A percentile compares a stretch with the other conserved stretches of the same genome.
These are phyloP conservation scores for Phalacrocorax brasilianus DNA, from an alignment of 2,113 vertebrate genomes.

Conservation along the genomic window DNA sequence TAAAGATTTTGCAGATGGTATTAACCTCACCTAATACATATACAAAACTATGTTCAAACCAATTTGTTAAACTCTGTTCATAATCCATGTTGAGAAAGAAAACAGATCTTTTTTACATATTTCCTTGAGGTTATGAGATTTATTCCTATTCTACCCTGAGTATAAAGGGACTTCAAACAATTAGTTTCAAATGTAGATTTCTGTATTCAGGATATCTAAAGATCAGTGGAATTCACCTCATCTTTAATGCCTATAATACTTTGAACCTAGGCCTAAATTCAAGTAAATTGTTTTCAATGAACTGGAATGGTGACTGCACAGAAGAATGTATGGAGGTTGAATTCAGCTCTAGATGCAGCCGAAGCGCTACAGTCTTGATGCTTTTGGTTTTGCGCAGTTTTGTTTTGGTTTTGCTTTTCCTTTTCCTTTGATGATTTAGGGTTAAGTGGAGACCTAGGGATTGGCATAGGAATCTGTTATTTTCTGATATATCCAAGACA, in stretches of 20 bases:
- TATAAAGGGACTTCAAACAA: neutral
- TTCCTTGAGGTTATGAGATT: neutral
- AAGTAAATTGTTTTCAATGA: neutral
- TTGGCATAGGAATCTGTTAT: neutral
- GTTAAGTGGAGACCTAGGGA: neutral
- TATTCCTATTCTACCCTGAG: neutral
- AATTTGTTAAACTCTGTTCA: neutral
- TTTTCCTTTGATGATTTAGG: neutral
- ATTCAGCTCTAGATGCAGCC: neutral
- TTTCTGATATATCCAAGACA: neutral
- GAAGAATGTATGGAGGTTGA: neutral
- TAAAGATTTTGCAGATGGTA: neutral
- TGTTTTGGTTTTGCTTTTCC: neutral
- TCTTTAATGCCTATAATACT: neutral
- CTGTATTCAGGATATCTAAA: neutral
- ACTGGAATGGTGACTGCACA: neutral
- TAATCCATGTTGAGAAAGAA: neutral
- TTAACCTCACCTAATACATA: neutral
- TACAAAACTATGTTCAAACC: neutral
- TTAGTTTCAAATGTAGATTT: neutral
- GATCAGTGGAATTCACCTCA: neutral
- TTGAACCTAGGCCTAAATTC: neutral
- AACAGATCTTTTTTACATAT: fast-evolving
- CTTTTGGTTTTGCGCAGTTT: neutral
- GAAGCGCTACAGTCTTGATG: neutral